phyloP scores from a whole-genome alignment of 2,888 invertebrate species.

The Isoperla grammatica region DNA sequence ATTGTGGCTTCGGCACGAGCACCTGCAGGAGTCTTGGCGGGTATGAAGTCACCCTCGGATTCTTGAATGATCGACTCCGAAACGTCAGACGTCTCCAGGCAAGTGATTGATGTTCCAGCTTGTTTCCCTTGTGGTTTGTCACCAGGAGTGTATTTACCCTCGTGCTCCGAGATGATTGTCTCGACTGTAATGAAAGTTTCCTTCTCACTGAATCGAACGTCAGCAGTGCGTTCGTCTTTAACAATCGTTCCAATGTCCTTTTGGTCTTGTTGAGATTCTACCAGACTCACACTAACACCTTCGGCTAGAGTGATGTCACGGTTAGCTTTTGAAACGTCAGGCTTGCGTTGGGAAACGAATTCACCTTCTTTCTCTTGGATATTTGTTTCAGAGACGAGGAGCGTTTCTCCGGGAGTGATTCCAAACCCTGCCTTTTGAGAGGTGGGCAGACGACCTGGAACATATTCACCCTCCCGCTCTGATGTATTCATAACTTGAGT shows the following conservation, averaged over 20 bases:
- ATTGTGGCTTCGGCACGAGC: conserved; percentile 55
- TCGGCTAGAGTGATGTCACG: conserved; percentile 48
- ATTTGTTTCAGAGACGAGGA: conserved; percentile 51
- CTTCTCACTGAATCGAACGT: conserved; percentile 55
- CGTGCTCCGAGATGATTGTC: conserved; percentile 56
- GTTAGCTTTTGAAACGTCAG: conserved; percentile 46
- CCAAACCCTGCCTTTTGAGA: conserved; percentile 55
- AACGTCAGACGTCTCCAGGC: conserved; percentile 54
- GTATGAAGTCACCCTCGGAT: conserved; percentile 53
- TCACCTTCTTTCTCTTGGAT: conserved; percentile 61
- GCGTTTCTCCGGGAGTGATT: conserved; percentile 55
- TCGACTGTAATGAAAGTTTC: conserved; percentile 55
- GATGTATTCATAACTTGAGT: conserved; percentile 60
- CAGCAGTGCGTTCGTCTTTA: conserved; percentile 52
- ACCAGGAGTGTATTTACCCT: conserved; percentile 47
- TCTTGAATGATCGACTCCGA: conserved; percentile 60
- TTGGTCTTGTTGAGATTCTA: conserved; percentile 51
- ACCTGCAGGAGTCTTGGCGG: conserved; percentile 48
- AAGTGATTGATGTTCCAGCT: conserved; percentile 45
- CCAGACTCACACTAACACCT: conserved; percentile 53
- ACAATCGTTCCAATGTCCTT: conserved; percentile 20
- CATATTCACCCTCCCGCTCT: conserved; percentile 61
- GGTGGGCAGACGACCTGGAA: conserved; percentile 54
- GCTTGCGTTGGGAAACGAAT: conserved; percentile 45
- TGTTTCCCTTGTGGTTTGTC: conserved; percentile 44